A percentile compares a stretch with the other conserved stretches of the same genome.
Conservation (phyloP, 2,113 vertebrate species). For the Helogale parvula region DNA sequence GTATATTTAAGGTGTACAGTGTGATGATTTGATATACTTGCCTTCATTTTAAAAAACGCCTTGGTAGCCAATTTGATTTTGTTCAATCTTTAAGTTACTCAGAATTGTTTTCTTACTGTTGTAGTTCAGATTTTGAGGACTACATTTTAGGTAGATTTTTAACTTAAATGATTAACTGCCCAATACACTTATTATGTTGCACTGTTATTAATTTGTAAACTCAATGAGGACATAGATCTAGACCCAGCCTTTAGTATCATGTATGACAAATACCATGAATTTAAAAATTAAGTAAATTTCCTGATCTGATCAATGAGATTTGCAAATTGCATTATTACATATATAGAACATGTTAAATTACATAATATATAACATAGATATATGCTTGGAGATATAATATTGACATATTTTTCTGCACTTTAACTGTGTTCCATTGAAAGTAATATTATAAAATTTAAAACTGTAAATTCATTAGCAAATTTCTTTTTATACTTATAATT, state of each 20-base stretch:
- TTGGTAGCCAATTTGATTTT: background rate
- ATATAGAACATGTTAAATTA: background rate
- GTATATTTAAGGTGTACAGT: background rate
- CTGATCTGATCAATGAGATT: background rate
- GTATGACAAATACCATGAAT: background rate
- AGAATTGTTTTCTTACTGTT: background rate
- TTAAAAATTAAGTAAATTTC: background rate
- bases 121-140: background rate
- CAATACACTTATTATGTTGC: background rate
- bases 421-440: background rate
- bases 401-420: background rate
- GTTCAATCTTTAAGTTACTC: background rate
- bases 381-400: background rate
- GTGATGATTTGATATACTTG: background rate
- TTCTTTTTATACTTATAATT: constrained; percentile 32
- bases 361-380: background rate
- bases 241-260: background rate
- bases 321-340: background rate
- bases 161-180: background rate
- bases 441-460: background rate
- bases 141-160: background rate
- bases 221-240: background rate
- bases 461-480: background rate
- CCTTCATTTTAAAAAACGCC: background rate
- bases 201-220: background rate